A percentile compares a stretch with the other conserved stretches of the same genome.
phyloP scores from a whole-genome alignment of 2,113 vertebrate species.

The Podarcis cretensis region DNA sequence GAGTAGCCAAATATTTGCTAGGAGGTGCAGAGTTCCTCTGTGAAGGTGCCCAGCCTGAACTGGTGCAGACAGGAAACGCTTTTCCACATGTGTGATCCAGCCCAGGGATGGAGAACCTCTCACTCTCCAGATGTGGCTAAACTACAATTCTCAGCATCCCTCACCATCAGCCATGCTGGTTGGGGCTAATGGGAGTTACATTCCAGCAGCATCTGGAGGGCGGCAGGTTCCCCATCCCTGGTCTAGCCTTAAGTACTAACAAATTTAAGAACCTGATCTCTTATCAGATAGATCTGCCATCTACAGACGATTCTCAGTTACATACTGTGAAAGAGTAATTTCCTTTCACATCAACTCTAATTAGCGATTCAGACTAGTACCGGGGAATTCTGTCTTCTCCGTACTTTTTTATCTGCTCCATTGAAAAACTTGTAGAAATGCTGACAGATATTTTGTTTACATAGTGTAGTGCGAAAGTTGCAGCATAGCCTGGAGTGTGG shows the following conservation, averaged over 20 bases:
- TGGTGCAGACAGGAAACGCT: neutral
- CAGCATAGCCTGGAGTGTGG: neutral
- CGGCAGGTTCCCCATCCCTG: no score
- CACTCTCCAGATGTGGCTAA: no score
- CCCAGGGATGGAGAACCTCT: no score
- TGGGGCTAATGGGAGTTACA: no score
- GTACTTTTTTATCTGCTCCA: neutral
- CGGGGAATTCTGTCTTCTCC: neutral
- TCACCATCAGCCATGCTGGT: no score
- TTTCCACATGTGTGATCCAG: neutral
- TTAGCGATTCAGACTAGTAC: neutral
- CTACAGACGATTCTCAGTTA: neutral
- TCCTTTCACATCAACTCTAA: neutral
- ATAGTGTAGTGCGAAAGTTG: slow-evolving; percentile 3
- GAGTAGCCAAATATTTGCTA: neutral
- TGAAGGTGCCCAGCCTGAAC: neutral
- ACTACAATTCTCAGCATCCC: no score
- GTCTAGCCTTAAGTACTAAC: neutral
- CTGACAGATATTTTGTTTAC: slow-evolving; percentile 21
- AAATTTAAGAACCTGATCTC: neutral
- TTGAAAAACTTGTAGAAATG: neutral
- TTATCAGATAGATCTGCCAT: neutral
- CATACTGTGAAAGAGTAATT: neutral
- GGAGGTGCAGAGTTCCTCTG: neutral
- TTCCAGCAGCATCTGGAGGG: no score